Base-by-base conservation (phyloP, 1,140 invertebrate genomes). In the Luehdorfia chinensis region DNA sequence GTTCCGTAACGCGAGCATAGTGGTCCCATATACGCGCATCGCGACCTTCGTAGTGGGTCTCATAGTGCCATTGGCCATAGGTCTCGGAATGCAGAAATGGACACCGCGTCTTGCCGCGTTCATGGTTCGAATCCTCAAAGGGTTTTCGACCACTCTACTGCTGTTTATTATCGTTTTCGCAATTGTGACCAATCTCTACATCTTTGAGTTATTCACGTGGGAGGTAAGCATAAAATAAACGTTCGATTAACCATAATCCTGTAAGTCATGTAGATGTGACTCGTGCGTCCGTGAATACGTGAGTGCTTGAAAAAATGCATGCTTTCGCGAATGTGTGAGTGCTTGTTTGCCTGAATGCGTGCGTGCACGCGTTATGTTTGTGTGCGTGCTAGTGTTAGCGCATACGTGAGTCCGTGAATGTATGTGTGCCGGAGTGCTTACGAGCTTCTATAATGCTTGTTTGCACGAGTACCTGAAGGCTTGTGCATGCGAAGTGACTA, bases 111-210 rank as follows among this genome's bases (percentile, higher is more conserved):
- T 95, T 0, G 89, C 92, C 0, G 89, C 88, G 8, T 87, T 95
- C 30, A 89, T 96, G 80, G 92, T 94, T 5, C 87, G 91, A 47
- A 92, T 97, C 44, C 89, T 98, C 15, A 96, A 97, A 66, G 95
- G 95, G 1, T 94, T 98, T 56, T 95, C 96, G 0, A 87, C 93
- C 0, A 75, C 94, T 28, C 88, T 98, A 8, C 92, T 99, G 36
- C 49, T 98, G 2, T 96, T 97, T 63, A 94, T 99, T 33, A 90
- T 98, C 3, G 87, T 94, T n/a, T 97, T 99, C 87, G 98, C 97
- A 0, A 93, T 96, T 18, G 90, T 94, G 31, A 94, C 95, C 0
- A 98, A 99, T 84, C 84, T 94, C 6, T 99, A 97, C 84, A 91
- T 99, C 31, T 98, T 99, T 68, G 84, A 94, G 69, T 78, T 95